Evolutionary conservation across 2,888 invertebrate species (phyloP), one percentile per base, ranked within the genome.

Genomic region (Boloria selene): DNA sequence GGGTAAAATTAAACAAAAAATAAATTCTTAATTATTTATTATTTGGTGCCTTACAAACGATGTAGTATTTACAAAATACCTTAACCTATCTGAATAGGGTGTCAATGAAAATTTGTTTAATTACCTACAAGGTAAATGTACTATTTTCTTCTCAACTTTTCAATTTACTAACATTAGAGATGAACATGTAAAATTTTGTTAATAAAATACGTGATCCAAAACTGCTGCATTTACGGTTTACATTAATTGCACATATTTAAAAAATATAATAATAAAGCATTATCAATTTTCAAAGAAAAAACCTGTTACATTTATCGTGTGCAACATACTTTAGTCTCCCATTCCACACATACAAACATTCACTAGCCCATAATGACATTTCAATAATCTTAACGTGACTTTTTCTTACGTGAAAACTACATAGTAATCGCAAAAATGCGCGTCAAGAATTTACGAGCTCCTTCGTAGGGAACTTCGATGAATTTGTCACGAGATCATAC

Each of bases 61-160:
- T 83, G 81, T 79, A 82, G 83, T 90, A 89, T 88, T 88, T 90
- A 90, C 88, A 89, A 85, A 83, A 83, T 82, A 81, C 80, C 79
- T 80, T 82, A 84, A 76, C 79, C 78, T 82, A 81, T 74, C 70
- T 72, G 70, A 75, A 77, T 76, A 79, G 77, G 77, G 75, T 77
- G 75, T 75, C 74, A 73, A 69, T 76, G 61, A 75, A 74, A 75
- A 74, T 74, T 70, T 73, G 71, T 62, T 60, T 18, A 68, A 56
- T 60, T 68, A 63, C 65, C 63, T 65, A 68, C 44, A 50, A 65
- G 58, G 66, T 59, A 62, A 61, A 61, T 61, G n/a, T 65, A 61
- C 55, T 52, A 61, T 61, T 61, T 51, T 7, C 31, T 17, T 52
- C 22, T 38, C 52, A 67, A 51, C 47, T 62, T 58, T 44, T 26